Evolutionary conservation across 2,113 vertebrate genomes (phyloP).

Genomic region (Bucco capensis): DNA sequence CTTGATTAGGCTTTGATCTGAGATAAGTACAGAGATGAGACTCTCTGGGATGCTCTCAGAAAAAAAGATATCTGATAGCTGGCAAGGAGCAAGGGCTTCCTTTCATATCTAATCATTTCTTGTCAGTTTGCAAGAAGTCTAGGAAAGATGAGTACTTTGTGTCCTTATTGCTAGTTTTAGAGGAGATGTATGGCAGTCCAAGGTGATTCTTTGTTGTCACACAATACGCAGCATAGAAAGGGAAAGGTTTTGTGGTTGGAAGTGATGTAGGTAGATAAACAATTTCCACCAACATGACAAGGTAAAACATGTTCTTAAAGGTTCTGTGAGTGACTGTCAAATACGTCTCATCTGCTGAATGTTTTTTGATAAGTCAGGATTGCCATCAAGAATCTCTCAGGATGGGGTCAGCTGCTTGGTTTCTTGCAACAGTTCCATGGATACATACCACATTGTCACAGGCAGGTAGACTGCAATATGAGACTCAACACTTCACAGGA

Average conservation of each 20-base stretch:
- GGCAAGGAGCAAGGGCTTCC: not conserved
- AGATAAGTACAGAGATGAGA: not conserved
- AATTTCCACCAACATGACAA: not conserved
- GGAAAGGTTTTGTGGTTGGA: not conserved
- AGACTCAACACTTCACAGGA: not conserved
- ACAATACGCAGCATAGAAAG: not conserved
- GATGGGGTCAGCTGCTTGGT: not conserved
- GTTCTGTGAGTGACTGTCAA: accelerated
- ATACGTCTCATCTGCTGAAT: not conserved
- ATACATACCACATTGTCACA: not conserved
- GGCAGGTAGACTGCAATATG: not conserved
- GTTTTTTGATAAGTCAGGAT: not conserved
- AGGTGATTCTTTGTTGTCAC: not conserved
- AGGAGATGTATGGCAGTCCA: not conserved
- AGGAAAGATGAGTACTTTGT: not conserved
- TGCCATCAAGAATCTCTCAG: not conserved
- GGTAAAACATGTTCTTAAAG: not conserved
- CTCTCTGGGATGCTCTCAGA: not conserved
- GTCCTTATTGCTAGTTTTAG: not conserved
- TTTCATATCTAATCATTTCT: not conserved
- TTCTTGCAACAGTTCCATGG: not conserved
- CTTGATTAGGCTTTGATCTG: not conserved
- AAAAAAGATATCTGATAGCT: too few species aligned
- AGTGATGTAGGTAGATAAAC: not conserved
- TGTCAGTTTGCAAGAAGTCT: not conserved